These are phyloP conservation scores for Tiliacea aurago DNA, from an alignment of 2,888 invertebrate species.

Conservation along the genomic window DNA sequence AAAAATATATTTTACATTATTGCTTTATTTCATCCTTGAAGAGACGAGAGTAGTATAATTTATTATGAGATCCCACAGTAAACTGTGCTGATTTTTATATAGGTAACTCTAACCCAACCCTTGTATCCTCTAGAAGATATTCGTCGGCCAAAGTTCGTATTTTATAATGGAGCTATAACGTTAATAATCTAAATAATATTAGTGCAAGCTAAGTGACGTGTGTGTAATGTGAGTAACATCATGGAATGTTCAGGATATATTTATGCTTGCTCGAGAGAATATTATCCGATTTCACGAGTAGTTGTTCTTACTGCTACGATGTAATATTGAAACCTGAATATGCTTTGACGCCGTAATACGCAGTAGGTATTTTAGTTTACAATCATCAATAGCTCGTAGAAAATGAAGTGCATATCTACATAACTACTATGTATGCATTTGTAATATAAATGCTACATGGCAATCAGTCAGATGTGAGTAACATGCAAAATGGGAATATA, in stretches of 20 bases:
- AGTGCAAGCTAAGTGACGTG: no score
- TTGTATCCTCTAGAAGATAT: neutral
- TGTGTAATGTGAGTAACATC: no score
- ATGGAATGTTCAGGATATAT: neutral
- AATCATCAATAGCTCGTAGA: no score
- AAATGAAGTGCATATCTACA: neutral
- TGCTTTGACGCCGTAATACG: neutral
- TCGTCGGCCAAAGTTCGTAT: neutral
- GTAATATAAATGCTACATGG: neutral
- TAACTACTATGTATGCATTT: neutral
- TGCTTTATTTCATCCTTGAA: neutral
- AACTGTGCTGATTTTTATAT: no score
- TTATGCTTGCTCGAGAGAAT: neutral
- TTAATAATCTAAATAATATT: neutral
- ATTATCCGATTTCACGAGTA: neutral
- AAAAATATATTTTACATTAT: constrained; percentile 16
- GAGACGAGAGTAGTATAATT: neutral
- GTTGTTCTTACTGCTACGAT: no score
- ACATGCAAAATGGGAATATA: no score
- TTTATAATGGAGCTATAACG: neutral
- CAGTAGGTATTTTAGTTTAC: neutral
- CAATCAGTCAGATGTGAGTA: neutral
- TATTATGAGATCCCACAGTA: no score
- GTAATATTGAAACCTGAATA: neutral
- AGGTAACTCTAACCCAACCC: no score